Evolutionary conservation across 1,140 invertebrate genomes (phyloP).

Genomic region (Zaprionus ghesquierei): DNA sequence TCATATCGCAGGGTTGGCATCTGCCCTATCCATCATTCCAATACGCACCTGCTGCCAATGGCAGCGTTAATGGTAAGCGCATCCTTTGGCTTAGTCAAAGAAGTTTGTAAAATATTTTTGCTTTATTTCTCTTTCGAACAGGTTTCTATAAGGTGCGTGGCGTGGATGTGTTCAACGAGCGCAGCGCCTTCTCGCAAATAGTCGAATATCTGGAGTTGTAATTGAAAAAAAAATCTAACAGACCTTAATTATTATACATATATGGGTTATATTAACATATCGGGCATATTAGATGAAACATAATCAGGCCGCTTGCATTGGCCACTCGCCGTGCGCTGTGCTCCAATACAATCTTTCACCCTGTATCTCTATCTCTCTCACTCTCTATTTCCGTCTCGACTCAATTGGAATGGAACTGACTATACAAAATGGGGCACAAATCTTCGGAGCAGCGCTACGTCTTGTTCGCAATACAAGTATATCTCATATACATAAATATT

Average conservation of each 20-base stretch:
- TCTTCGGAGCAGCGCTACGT: slow-evolving; percentile 43
- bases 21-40: slow-evolving; percentile 80
- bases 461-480: slow-evolving; percentile 59
- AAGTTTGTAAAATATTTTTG: background rate
- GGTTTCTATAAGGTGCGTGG: slow-evolving; percentile 79
- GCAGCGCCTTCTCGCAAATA: slow-evolving; percentile 69
- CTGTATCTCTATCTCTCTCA: slow-evolving; percentile 25
- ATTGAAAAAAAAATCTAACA: slow-evolving; percentile 44
- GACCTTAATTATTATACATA: slow-evolving; percentile 16
- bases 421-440: slow-evolving; percentile 48
- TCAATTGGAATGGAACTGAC: slow-evolving; percentile 62
- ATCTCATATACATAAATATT: slow-evolving; percentile 52
- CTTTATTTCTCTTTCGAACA: background rate
- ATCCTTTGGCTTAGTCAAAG: background rate
- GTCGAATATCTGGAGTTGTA: slow-evolving; percentile 77
- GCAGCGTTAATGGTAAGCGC: slow-evolving; percentile 63
- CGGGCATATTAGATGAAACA: slow-evolving; percentile 56
- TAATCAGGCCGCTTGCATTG: slow-evolving; percentile 72
- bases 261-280: slow-evolving; percentile 43
- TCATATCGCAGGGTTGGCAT: slow-evolving; percentile 65
- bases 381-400: slow-evolving; percentile 22
- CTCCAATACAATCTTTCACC: background rate
- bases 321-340: slow-evolving; percentile 42
- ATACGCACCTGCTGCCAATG: slow-evolving; percentile 43
- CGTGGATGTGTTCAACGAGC: slow-evolving; percentile 69